These are phyloP conservation scores for Melitaea cinxia DNA, from an alignment of 1,140 invertebrate genomes.

Conservation along the genomic window DNA sequence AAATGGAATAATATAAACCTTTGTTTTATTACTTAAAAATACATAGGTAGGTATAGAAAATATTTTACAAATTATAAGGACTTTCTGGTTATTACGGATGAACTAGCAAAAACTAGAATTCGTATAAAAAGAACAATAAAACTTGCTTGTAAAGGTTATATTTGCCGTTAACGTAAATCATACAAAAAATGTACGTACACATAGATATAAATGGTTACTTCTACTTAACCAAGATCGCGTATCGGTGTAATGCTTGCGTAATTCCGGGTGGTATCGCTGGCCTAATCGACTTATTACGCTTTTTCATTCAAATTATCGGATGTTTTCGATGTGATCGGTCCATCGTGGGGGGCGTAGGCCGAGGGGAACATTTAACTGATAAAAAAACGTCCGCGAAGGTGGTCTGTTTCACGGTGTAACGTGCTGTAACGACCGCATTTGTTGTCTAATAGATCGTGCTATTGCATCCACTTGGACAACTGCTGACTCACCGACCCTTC, in stretches of 20 bases:
- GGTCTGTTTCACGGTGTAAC: slow-evolving; percentile 77
- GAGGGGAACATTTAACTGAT: slow-evolving; percentile 49
- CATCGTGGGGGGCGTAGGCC: slow-evolving; percentile 64
- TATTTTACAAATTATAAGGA: background rate
- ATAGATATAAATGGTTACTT: no score
- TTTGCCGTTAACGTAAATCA: no score
- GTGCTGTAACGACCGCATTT: slow-evolving; percentile 60
- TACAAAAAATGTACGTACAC: no score
- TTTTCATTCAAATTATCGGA: slow-evolving; percentile 36
- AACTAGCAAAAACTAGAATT: background rate
- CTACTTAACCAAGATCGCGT: no score
- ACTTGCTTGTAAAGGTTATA: no score
- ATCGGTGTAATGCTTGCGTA: slow-evolving; percentile 4
- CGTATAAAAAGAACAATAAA: background rate
- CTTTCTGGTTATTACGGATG: background rate
- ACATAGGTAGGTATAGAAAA: no score
- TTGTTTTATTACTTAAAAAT: slow-evolving; percentile 33
- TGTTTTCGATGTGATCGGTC: slow-evolving; percentile 30
- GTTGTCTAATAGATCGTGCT: slow-evolving; percentile 72
- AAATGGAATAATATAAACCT: slow-evolving; percentile 49
- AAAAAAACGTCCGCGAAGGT: slow-evolving; percentile 65
- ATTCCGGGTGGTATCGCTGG: slow-evolving; percentile 36
- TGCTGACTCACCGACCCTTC: slow-evolving; percentile 67
- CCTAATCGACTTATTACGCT: slow-evolving; percentile 46
- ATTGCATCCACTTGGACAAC: slow-evolving; percentile 58